Percentiles rank a stretch among this genome's conserved stretches.
Evolutionary conservation across 2,113 vertebrate genomes (phyloP).

Genomic region (Protobothrops mucrosquamatus): DNA sequence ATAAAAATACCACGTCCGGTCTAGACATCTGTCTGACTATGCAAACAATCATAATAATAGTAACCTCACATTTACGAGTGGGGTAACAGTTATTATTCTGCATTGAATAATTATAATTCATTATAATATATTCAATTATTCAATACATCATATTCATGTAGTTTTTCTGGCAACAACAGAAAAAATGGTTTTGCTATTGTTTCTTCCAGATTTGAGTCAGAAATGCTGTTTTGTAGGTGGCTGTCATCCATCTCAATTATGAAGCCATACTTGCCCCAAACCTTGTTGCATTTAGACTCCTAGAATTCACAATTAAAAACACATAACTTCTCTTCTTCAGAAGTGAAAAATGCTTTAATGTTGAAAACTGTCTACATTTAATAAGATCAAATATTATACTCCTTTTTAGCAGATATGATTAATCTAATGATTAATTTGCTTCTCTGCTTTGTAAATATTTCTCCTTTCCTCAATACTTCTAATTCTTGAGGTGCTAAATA

Average conservation of each 20-base stretch:
- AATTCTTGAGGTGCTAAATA: neutral
- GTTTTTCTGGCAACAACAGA: neutral
- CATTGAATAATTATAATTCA: neutral
- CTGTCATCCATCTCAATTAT: neutral
- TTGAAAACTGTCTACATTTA: neutral
- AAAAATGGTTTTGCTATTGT: neutral
- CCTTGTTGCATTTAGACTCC: neutral
- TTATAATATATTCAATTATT: neutral
- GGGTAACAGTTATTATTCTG: neutral
- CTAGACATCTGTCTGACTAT: neutral
- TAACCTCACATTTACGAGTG: neutral
- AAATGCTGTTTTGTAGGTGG: neutral
- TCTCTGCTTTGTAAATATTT: neutral
- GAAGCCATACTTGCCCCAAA: neutral
- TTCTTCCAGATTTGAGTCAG: neutral
- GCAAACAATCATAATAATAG: neutral
- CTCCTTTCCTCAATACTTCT: neutral
- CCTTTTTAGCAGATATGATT: neutral
- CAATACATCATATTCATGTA: neutral
- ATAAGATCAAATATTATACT: neutral
- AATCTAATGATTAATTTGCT: neutral
- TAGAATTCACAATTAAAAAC: neutral
- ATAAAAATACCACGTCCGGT: neutral
- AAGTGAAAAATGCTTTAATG: neutral
- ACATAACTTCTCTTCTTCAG: neutral